These are phyloP conservation scores for Diachasmimorpha longicaudata DNA, from an alignment of 1,140 invertebrate species.

Conservation along the genomic window DNA sequence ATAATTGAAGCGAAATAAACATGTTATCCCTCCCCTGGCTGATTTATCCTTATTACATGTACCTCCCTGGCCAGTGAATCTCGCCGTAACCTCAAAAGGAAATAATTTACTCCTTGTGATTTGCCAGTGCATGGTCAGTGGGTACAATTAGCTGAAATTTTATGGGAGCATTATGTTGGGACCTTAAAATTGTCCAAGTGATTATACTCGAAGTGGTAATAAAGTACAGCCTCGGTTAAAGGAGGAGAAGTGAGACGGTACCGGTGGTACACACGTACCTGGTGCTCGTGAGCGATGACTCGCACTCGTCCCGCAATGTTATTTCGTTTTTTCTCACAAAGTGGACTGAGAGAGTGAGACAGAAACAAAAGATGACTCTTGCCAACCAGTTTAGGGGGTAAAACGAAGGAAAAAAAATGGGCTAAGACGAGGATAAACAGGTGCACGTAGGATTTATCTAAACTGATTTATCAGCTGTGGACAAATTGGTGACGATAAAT, in stretches of 20 bases:
- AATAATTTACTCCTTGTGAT: neutral
- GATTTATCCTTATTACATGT: no score
- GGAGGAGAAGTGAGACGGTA: neutral
- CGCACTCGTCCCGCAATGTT: neutral
- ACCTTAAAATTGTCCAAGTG: neutral
- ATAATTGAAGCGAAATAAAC: no score
- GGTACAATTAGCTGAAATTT: neutral
- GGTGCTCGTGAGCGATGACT: constrained; percentile 2
- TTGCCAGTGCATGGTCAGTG: neutral
- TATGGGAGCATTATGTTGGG: neutral
- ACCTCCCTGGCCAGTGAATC: neutral
- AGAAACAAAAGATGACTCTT: neutral
- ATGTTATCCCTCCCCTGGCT: no score
- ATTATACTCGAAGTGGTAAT: neutral
- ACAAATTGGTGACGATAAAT: constrained; percentile 1
- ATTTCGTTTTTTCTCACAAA: neutral
- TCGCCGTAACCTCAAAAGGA: neutral
- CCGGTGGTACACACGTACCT: neutral
- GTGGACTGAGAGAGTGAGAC: neutral
- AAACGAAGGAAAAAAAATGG: neutral
- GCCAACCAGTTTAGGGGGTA: neutral
- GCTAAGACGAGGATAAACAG: neutral
- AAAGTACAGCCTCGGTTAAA: neutral
- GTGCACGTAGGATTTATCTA: constrained; percentile 6
- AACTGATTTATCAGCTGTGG: neutral